These are phyloP conservation scores for Catagonus wagneri DNA, from an alignment of 2,113 vertebrate species.

Conservation along the genomic window DNA sequence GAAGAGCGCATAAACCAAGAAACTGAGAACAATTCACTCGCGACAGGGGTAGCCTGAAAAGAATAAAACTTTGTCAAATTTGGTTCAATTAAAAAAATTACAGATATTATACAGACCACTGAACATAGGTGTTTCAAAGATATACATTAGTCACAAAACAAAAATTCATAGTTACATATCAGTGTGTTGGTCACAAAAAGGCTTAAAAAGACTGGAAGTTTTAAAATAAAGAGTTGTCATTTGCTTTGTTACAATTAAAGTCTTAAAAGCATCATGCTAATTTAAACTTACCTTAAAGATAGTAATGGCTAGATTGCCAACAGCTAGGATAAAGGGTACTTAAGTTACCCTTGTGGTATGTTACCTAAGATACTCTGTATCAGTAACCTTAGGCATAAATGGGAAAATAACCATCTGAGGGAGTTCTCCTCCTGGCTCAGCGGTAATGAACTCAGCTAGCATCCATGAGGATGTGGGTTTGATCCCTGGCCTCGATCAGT, in stretches of 20 bases:
- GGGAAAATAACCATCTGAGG: background rate
- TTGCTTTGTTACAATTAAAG: slow-evolving; percentile 1
- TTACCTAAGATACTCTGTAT: background rate
- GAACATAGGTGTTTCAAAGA: slow-evolving; percentile 25
- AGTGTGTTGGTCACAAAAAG: background rate
- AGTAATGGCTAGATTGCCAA: background rate
- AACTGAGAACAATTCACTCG: slow-evolving; percentile 88
- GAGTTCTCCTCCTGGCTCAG: too few species aligned
- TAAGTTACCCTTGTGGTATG: background rate
- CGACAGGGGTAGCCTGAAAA: slow-evolving; percentile 91
- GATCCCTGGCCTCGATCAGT: too few species aligned
- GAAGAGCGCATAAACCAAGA: slow-evolving; percentile 94
- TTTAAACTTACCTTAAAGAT: slow-evolving; percentile 34
- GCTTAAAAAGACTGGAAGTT: background rate
- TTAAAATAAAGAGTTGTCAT: background rate
- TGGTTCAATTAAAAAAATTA: background rate
- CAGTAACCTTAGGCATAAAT: slow-evolving; percentile 8
- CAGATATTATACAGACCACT: slow-evolving; percentile 37
- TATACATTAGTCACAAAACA: background rate
- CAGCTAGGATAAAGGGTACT: background rate
- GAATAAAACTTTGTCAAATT: slow-evolving; percentile 21
- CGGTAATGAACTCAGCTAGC: too few species aligned
- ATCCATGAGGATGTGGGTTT: too few species aligned
- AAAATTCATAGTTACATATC: slow-evolving; percentile 12
- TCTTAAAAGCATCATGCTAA: slow-evolving; percentile 1